Base-by-base conservation (phyloP, 23 tunicate genomes). In the Styela clava region DNA sequence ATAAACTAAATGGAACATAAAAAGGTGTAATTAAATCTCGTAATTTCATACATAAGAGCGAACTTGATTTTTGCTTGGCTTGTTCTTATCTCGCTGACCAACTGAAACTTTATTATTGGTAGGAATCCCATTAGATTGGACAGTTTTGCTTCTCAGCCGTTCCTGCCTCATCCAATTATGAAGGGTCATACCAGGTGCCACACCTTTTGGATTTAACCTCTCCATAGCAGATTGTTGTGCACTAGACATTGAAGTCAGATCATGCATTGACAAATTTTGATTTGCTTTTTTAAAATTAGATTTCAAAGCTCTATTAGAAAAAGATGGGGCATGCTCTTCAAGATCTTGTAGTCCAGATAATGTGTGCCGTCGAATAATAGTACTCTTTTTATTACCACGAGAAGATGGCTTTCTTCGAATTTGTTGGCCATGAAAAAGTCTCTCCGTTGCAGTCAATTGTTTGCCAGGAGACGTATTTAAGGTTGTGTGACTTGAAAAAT, bases 281-380 rank as follows among this genome's bases (percentile, higher is more conserved):
- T 35, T 34, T 3, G 77, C 77, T 21, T 33, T 5, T 32, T 35
- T 34, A 3, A 33, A 34, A 21, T 34, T 22, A 20, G 34, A 18
- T 28, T 29, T 71, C 16, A 34, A 29, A 33, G 24, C 16, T 5
- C 5, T 21, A 12, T 44, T 44, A 3, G 35, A 2, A 33, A 71
- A 30, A 2, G 37, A 28, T 30, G 77, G 35, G 32, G 81, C 35
- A 29, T 76, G 81, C 27, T 76, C 64, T 44, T 52, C 62, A 76
- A 76, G 65, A 76, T 76, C 81, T 44, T 25, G 65, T 7, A 76
- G 64, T n/a, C 81, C 81, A 23, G 81, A 76, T 24, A 76, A 29
- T 16, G 81, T 76, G 30, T 76, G 81, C 16, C 81, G 25, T 24
- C 81, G 69, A 24, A 44, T 52, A 21, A 76, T 64, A 21, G 28